Percentiles rank a stretch among this genome's conserved stretches.
Conservation (phyloP, 2,797 vertebrate species). For the Micromesistius poutassou region DNA sequence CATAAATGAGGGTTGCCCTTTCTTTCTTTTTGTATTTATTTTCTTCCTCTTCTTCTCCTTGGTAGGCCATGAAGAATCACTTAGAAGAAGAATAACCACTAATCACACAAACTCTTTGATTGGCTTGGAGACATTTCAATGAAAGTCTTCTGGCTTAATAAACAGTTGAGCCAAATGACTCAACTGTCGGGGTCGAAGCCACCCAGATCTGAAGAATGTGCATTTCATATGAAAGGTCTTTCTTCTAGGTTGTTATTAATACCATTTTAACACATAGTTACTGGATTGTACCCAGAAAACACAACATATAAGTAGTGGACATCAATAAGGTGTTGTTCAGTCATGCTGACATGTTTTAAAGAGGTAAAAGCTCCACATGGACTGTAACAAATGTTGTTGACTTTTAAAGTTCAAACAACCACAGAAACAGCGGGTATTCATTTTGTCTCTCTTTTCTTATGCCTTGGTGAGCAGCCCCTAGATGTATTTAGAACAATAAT, state of each 20-base stretch:
- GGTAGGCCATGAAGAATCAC: conserved; percentile 39
- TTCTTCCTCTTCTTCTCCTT: conserved; percentile 48
- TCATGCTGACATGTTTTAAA: conserved; percentile 39
- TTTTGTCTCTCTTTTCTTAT: conserved; percentile 62
- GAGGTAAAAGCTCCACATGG: conserved; percentile 44
- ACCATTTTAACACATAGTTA: neutral
- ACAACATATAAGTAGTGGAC: conserved; percentile 39
- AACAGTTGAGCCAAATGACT: conserved; percentile 50
- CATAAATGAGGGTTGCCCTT: conserved; percentile 64
- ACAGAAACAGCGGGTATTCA: conserved; percentile 55
- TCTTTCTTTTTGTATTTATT: conserved; percentile 27
- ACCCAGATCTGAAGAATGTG: conserved; percentile 35
- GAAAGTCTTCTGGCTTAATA: conserved; percentile 55
- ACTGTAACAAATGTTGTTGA: conserved; percentile 60
- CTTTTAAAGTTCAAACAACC: conserved; percentile 63
- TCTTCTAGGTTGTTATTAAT: conserved; percentile 7
- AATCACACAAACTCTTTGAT: conserved; percentile 63
- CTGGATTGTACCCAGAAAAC: conserved; percentile 5
- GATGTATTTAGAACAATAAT: conserved; percentile 75
- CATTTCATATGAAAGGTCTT: conserved; percentile 39
- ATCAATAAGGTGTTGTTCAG: conserved; percentile 47
- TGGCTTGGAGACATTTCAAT: conserved; percentile 57
- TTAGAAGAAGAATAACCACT: conserved; percentile 32
- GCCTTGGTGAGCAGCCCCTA: conserved; percentile 73
- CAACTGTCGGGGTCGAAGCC: conserved; percentile 22